Evolutionary conservation across 1,140 invertebrate species (phyloP), one percentile per base, ranked within the genome.

Genomic region (Planococcus citri): DNA sequence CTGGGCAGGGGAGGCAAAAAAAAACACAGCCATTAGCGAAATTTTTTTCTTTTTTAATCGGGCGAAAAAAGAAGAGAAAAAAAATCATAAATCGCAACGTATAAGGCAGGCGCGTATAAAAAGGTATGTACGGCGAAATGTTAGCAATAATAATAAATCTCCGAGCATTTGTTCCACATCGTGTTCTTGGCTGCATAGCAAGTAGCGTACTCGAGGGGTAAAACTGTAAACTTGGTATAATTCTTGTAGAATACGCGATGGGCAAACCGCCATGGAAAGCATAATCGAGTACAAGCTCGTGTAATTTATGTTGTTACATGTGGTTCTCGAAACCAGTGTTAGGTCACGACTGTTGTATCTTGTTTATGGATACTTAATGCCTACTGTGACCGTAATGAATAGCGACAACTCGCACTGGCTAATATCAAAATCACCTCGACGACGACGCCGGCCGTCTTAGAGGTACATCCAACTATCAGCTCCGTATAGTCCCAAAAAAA

Each of bases 61-160:
- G 12, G 29, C n/a, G n/a, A n/a, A n/a, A n/a, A n/a, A n/a, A 33
- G 29, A 33, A 33, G 29, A 33, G 12, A 33, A 33, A 33, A 33
- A 33, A 51, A 9, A 51, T 51, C 41, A 14, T 51, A 51, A 51
- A 33, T 33, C 41, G 41, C 41, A 9, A 51, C 41, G 41, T 51
- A 51, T 17, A 51, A 51, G 17, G 3, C 14, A 37, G 6, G 33
- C 14, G 17, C 41, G 41, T 51, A 17, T 51, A 33, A 33, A n/a
- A 33, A 3, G 29, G 29, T 51, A 51, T 51, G n/a, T 51, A 51
- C 41, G 41, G 41, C 41, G 17, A 51, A 51, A 64, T 64, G 20
- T 64, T 24, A 64, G 60, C 60, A 25, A 64, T 64, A 64, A 64
- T 64, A 64, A 64, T 64, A 64, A 64, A 64, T 64, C 60, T 64